Evolutionary conservation across 35 echinoderm and acorn worm genomes (phyloP), one percentile per base, ranked within the genome.

Genomic region (Heliocidaris tuberculata): DNA sequence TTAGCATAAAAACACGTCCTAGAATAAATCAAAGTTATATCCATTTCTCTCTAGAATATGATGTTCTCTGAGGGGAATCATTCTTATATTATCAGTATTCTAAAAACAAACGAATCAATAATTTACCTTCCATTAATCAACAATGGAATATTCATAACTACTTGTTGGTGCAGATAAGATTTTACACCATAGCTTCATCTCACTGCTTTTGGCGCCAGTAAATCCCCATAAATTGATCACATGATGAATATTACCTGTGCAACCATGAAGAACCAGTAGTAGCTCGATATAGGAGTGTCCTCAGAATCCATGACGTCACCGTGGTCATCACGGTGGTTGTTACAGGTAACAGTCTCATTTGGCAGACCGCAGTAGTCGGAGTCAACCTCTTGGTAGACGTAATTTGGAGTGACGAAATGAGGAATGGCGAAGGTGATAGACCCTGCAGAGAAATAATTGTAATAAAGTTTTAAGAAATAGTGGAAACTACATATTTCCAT

Each of bases 201-300:
- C 19, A 19, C 2, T 60, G 19, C 59, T 15, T 78, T n/a, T 78
- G 65, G 65, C 65, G 65, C 17, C 65, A n/a, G 27, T 4, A 78
- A 78, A 78, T 78, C 6, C 27, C 65, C 17, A 8, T 7, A n/a
- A 78, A 4, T 78, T n/a, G 21, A 27, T 29, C 5, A 78, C 6
- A 78, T 78, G 19, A 78, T 7, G 65, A n/a, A n/a, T 21, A 19
- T 32, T 61, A 94, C 52, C 59, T 94, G 93, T 0, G 96, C 98
- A 42, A 99, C 59, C 2, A 99, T 95, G 94, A 99, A 99, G 19
- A 99, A 86, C 95, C 96, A 97, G 92, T 96, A 99, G 93, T 96
- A 99, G 30, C 61, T 60, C 0, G 98, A 96, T 17, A 97, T 65
- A 31, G 27, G 17, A 27, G 60, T 89, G 27, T 86, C 88, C 9